Evolutionary conservation across 2,113 vertebrate genomes (phyloP), one percentile per base, ranked within the genome.

Genomic region (Pygathrix nemaeus): DNA sequence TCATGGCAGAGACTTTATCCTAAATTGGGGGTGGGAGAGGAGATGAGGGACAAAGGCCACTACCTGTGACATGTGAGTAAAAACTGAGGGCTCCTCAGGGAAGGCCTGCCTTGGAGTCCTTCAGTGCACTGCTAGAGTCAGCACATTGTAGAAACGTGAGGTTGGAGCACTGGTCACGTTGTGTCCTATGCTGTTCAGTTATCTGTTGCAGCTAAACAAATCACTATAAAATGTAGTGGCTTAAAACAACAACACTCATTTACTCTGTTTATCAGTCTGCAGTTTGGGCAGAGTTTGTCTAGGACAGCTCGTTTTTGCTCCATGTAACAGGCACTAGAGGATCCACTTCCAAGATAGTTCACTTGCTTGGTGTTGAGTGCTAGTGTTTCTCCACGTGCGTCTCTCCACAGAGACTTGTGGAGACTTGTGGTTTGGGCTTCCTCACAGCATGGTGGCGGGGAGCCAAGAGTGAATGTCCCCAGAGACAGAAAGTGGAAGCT

Each of bases 391-490:
- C 73, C 17, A 7, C 27, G 32, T 52, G n/a, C 2, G 6, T 87
- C 12, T 45, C 45, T 50, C 55, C n/a, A 9, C 50, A 40, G 52
- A 55, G 87, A 78, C 75, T 48, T 78, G 75, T 48, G 75, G 43
- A 48, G 43, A 78, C 75, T 78, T 78, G 75, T 35, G 38, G 55
- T 75, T 94, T 57, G 75, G 61, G 48, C 45, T 96, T 94, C 75
- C 68, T 95, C 32, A n/a, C 9, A 76, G 61, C 5, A 6, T 73
- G 57, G 96, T 88, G 93, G 45, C 72, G 25, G 21, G 35, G 5
- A 82, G 91, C 96, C 88, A 97, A 73, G 55, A 64, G 75, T 61
- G 57, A 87, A n/a, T 61, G 76, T 96, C 68, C 72, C 61, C 64
- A 70, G 68, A 90, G 85, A 45, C 23, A 86, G 83, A 48, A 97